phyloP scores from a whole-genome alignment of 2,797 vertebrate genomes.

The Acipenser oxyrinchus region DNA sequence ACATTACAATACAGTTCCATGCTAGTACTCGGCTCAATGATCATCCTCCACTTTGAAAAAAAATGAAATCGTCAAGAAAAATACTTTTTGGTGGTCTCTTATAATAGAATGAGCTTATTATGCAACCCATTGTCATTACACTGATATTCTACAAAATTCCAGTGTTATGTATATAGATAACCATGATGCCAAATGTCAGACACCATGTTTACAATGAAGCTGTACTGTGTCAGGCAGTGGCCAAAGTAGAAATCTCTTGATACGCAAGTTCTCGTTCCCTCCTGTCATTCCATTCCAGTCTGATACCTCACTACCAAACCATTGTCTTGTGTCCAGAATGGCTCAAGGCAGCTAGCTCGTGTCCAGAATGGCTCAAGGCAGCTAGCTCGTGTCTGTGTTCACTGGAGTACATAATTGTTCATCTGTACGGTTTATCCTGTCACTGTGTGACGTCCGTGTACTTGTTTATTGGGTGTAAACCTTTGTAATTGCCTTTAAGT shows the following conservation, averaged over 20 bases:
- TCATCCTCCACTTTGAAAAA: no score
- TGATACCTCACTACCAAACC: conserved; percentile 49
- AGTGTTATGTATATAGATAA: neutral
- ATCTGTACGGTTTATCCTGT: conserved; percentile 71
- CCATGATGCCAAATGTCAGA: neutral
- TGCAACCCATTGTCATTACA: no score
- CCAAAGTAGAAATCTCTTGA: conserved; percentile 6
- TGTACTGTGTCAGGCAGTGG: conserved; percentile 20
- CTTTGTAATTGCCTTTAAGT: conserved; percentile 55
- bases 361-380: conserved; percentile 43
- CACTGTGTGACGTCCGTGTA: conserved; percentile 82
- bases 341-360: conserved; percentile 33
- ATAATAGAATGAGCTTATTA: no score
- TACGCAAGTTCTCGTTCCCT: conserved; percentile 37
- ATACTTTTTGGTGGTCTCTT: no score
- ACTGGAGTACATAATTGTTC: conserved; percentile 59
- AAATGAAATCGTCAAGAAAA: no score
- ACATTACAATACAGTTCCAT: no score
- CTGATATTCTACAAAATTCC: no score
- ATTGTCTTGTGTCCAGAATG: conserved; percentile 38
- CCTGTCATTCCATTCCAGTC: conserved; percentile 68
- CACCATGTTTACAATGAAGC: no score
- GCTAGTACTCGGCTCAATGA: no score
- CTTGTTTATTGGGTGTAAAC: conserved; percentile 55
- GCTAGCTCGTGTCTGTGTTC: conserved; percentile 28